Base-by-base conservation (phyloP, 2,113 vertebrate genomes). In the Tichodroma muraria region DNA sequence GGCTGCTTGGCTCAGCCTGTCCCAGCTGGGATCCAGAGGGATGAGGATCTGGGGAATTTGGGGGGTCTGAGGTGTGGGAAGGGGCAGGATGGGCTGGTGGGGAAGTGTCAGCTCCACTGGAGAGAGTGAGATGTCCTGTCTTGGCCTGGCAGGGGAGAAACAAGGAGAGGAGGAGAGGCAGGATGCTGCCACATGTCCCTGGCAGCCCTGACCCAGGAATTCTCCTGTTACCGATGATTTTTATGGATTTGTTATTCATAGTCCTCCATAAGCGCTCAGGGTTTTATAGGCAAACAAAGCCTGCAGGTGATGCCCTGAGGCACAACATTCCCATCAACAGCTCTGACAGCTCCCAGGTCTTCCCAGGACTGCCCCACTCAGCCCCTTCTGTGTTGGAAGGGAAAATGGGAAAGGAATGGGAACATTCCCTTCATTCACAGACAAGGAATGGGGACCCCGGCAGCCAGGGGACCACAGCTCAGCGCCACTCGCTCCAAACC, bases 401-500 rank as follows among this genome's bases (percentile, higher is more conserved):
- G n/a, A n/a, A n/a, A n/a, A n/a, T 23, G 40, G 63, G 35, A 49
- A 69, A 40, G 70, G 25, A 60, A 31, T 35, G n/a, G 61, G n/a
- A 57, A 6, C 47, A 27, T 42, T 47, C n/a, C 54, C 63, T 49
- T 19, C 17, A 2, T 12, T 1, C 68, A 25, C 19, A 8, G 25
- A 8, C 5, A 3, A 18, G 63, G 33, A 27, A 3, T 0, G 19
- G 63, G 65, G 38, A 52, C 10, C 47, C 61, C n/a, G 6, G 35
- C 64, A 78, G 20, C 1, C 4, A 59, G 69, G 47, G 35, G 16
- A 71, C 14, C 7, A 0, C 0, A 1, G 71, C 68, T 73, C 80
- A 53, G 42, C 1, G 0, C 35, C 0, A 0, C 49, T 83, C 1
- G 0, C 45, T 45, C 20, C 17, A 9, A 61, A 28, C 45, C 3